A percentile compares a stretch with the other conserved stretches of the same genome.
phyloP scores from a whole-genome alignment of 2,888 invertebrate species.

The Macrophya alboannulata region DNA sequence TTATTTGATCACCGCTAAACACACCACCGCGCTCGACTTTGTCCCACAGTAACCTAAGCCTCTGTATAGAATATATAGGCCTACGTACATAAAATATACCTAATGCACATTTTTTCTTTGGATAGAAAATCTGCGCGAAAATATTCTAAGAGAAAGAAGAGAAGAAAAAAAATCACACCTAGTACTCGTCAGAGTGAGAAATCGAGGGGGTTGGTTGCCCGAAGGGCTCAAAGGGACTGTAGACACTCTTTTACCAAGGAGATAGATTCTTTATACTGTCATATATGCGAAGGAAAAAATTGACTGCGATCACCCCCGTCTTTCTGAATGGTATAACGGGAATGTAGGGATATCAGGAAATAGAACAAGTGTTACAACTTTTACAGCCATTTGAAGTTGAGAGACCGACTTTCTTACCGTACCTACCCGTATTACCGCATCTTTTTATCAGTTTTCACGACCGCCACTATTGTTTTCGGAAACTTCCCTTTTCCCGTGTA shows the following conservation, averaged over 20 bases:
- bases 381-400: background rate
- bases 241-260: conserved; percentile 16
- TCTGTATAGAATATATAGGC: background rate
- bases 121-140: background rate
- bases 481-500: background rate
- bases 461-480: background rate
- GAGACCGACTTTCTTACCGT: background rate
- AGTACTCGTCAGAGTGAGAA: background rate
- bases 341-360: background rate
- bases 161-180: background rate
- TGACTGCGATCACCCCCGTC: background rate
- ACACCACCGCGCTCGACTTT: conserved; percentile 6
- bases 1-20: conserved; percentile 5
- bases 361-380: background rate
- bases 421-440: background rate
- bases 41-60: background rate
- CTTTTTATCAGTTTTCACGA: background rate
- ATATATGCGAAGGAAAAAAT: background rate
- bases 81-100: too few species aligned
- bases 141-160: background rate
- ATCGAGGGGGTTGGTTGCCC: conserved; percentile 16
- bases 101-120: background rate
- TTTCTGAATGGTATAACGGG: background rate
- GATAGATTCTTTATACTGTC: conserved; percentile 13
- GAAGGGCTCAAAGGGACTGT: conserved; percentile 7